A percentile compares a stretch with the other conserved stretches of the same genome.
These are phyloP conservation scores for Neosilurus hyrtlii DNA, from an alignment of 2,797 vertebrate genomes.

Conservation along the genomic window DNA sequence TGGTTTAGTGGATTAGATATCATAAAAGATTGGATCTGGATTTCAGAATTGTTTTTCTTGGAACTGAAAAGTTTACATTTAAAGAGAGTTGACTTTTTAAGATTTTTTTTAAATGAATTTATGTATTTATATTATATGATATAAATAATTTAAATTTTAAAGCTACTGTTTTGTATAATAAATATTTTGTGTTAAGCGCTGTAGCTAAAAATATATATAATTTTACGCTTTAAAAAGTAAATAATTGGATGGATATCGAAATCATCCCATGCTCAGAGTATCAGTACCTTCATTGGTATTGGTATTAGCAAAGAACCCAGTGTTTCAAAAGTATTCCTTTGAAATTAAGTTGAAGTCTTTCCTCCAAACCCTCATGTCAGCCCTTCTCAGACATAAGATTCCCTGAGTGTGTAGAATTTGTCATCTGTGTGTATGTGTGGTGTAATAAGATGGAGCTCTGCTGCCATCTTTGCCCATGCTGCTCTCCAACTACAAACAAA, in stretches of 20 bases:
- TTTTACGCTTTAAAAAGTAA: background rate
- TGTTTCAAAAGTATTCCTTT: background rate
- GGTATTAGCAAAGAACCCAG: background rate
- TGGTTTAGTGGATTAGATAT: too few species aligned
- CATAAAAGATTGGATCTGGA: too few species aligned
- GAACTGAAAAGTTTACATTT: too few species aligned
- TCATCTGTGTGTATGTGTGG: constrained; percentile 27
- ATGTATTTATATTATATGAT: background rate
- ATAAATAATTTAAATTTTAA: background rate
- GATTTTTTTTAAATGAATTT: too few species aligned
- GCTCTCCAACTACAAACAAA: constrained; percentile 49
- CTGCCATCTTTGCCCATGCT: constrained; percentile 41
- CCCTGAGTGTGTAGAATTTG: constrained; percentile 18
- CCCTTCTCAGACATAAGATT: background rate
- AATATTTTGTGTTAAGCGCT: too few species aligned
- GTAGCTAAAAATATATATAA: too few species aligned
- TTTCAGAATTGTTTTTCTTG: too few species aligned
- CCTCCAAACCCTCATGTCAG: background rate
- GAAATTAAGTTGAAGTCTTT: background rate
- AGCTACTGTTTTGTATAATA: background rate
- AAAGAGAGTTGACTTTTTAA: too few species aligned
- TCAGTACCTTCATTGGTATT: too few species aligned
- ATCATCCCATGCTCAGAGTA: background rate
- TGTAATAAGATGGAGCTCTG: constrained; percentile 45
- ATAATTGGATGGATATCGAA: background rate